Conservation (phyloP, 2,797 vertebrate genomes). For the Darevskia nairensis region DNA sequence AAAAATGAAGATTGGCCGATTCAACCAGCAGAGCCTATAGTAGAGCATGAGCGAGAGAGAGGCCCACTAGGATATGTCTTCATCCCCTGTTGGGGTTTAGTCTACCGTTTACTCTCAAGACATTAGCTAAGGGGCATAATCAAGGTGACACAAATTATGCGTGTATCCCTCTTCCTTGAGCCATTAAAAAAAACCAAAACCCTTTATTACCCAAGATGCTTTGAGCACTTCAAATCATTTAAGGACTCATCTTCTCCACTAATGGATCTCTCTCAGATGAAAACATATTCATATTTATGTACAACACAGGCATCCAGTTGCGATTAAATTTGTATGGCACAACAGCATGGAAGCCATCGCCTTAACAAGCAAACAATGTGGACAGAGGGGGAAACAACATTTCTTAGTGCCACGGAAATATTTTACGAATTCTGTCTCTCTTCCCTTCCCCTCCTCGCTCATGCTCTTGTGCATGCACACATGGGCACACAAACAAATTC, state of each 20-base stretch:
- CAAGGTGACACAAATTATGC: conserved; percentile 47
- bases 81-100: not conserved
- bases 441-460: no score
- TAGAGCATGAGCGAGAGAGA: not conserved
- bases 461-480: not conserved
- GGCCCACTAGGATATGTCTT: not conserved
- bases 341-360: conserved; percentile 45
- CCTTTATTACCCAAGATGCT: conserved; percentile 50
- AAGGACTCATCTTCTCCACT: conserved; percentile 47
- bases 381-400: conserved; percentile 15
- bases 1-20: no score
- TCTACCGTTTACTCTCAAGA: not conserved
- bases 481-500: not conserved
- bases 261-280: conserved; percentile 55
- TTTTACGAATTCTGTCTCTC: conserved; percentile 12
- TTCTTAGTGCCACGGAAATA: conserved; percentile 41
- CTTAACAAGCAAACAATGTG: not conserved
- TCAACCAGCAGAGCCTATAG: no score
- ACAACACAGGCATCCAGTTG: conserved; percentile 53
- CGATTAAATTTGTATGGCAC: conserved; percentile 67
- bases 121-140: conserved; percentile 2
- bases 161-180: not conserved
- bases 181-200: conserved; percentile 19
- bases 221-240: conserved; percentile 60
- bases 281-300: conserved; percentile 59